Evolutionary conservation across 1,140 invertebrate genomes (phyloP).

Genomic region (Rhagoletis zephyria): DNA sequence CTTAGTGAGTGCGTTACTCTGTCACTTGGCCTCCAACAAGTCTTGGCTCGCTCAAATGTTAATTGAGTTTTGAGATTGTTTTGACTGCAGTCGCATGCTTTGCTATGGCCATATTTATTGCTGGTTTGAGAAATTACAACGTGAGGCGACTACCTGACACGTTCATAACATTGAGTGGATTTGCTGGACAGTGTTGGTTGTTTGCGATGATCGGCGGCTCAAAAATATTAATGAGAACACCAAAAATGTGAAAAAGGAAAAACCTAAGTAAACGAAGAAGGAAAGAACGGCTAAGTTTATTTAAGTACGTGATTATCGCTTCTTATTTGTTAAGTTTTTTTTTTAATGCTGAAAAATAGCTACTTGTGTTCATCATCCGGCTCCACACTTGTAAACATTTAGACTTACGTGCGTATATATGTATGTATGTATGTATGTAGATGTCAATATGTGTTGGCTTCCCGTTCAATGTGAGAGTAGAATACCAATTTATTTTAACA

Average conservation of each 20-base stretch:
- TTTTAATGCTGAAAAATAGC: neutral
- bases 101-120: neutral
- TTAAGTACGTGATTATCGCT: neutral
- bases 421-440: neutral
- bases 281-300: neutral
- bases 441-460: neutral
- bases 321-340: neutral
- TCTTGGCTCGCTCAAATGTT: neutral
- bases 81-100: neutral
- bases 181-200: neutral
- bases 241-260: neutral
- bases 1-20: slow-evolving; percentile 7
- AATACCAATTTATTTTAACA: neutral
- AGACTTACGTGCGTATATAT: neutral
- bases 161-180: slow-evolving; percentile 20
- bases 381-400: neutral
- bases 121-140: neutral
- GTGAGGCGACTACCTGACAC: neutral
- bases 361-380: neutral
- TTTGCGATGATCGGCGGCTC: neutral
- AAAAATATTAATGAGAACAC: slow-evolving; percentile 12
- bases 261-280: neutral
- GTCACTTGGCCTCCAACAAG: neutral
- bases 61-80: slow-evolving; percentile 11
- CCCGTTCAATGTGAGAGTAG: neutral